Conservation (phyloP, 2,113 vertebrate species). For the Cariama cristata region DNA sequence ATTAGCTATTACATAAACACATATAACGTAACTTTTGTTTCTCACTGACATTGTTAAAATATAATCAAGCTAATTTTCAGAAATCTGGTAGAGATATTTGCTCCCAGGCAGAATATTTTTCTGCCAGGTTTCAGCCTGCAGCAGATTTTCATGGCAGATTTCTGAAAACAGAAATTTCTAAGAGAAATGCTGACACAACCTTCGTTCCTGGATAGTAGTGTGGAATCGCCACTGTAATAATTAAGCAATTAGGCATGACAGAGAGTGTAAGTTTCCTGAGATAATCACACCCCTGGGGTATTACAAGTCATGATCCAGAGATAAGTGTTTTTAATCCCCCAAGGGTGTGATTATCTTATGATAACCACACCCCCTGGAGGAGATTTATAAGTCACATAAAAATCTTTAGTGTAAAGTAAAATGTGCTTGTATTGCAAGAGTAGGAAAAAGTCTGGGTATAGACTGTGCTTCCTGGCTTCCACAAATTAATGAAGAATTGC, state of each 20-base stretch:
- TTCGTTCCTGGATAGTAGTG: slow-evolving; percentile 17
- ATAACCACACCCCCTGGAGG: slow-evolving; percentile 76
- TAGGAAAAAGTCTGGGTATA: slow-evolving; percentile 22
- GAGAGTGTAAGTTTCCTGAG: slow-evolving; percentile 74
- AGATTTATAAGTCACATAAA: slow-evolving; percentile 70
- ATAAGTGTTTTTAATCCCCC: slow-evolving; percentile 81
- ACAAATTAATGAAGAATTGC: slow-evolving; percentile 61
- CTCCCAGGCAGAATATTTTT: slow-evolving; percentile 13
- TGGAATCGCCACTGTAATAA: slow-evolving; percentile 76
- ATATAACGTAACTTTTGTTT: slow-evolving; percentile 3
- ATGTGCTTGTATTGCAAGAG: slow-evolving; percentile 67
- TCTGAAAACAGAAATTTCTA: slow-evolving; percentile 59
- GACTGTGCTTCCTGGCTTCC: not conserved
- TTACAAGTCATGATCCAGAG: slow-evolving; percentile 76
- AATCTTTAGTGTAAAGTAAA: slow-evolving; percentile 60
- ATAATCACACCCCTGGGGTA: slow-evolving; percentile 79
- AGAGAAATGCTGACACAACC: slow-evolving; percentile 72
- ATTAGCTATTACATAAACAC: not conserved
- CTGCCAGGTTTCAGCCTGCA: not conserved
- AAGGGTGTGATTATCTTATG: slow-evolving; percentile 76
- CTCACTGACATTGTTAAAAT: not conserved
- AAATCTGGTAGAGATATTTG: not conserved
- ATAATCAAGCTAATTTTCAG: slow-evolving; percentile 33
- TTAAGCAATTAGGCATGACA: slow-evolving; percentile 82
- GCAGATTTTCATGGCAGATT: slow-evolving; percentile 28